A percentile compares a stretch with the other conserved stretches of the same genome.
Evolutionary conservation across 2,888 invertebrate species (phyloP).

Genomic region (Sclerodermus sp.): DNA sequence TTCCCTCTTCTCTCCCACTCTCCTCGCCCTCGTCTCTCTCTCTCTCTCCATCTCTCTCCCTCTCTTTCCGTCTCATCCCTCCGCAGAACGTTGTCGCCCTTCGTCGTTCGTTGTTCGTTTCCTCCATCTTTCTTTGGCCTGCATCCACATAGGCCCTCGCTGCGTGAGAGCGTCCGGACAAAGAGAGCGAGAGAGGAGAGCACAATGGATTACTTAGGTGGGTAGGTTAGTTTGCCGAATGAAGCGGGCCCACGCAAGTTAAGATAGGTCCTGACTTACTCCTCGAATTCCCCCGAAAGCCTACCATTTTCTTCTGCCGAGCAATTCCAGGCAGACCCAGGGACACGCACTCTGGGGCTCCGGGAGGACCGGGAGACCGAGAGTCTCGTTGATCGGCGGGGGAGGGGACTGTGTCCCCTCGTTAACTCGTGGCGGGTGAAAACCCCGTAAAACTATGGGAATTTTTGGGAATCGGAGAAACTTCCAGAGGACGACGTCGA

Average conservation of each 20-base stretch:
- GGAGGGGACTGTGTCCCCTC: too few relatives aligned
- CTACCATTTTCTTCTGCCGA: too few relatives aligned
- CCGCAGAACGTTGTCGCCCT: slow-evolving; percentile 14
- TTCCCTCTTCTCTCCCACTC: slow-evolving; percentile 7
- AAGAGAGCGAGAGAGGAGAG: slow-evolving; percentile 43
- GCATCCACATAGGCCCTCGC: slow-evolving; percentile 24
- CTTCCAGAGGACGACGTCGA: too few relatives aligned
- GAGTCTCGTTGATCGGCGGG: too few relatives aligned
- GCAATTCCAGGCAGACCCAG: too few relatives aligned
- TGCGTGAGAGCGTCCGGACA: slow-evolving; percentile 48
- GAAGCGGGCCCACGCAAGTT: slow-evolving; percentile 48
- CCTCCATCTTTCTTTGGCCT: slow-evolving; percentile 15
- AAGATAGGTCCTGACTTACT: slow-evolving; percentile 51
- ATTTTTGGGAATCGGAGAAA: too few relatives aligned
- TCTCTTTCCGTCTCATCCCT: slow-evolving; percentile 17
- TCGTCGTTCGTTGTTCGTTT: slow-evolving; percentile 10
- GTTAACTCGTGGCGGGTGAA: too few relatives aligned
- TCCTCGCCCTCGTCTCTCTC: slow-evolving; percentile 12
- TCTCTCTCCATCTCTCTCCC: slow-evolving; percentile 17
- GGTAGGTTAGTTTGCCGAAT: slow-evolving; percentile 54
- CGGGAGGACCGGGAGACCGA: too few relatives aligned
- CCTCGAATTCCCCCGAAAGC: too few relatives aligned
- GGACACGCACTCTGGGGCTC: too few relatives aligned
- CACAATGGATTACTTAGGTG: slow-evolving; percentile 54
- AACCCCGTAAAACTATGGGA: too few relatives aligned